Percentiles rank a stretch among this genome's conserved stretches.
Evolutionary conservation across 1,140 invertebrate species (phyloP).

Genomic region (Bombus pascuorum): DNA sequence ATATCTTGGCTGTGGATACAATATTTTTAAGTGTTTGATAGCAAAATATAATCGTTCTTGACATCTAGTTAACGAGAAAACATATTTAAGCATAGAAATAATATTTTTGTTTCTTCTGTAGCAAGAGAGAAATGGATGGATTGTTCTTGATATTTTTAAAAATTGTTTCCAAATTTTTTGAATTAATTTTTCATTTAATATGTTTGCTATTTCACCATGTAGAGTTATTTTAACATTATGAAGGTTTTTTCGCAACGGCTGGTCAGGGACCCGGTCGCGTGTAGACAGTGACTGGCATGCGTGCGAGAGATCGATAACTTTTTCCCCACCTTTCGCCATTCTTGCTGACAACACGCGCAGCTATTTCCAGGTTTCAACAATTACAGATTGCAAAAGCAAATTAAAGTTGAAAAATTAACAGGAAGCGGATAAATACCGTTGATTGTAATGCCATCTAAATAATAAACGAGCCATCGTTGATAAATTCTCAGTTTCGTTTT

Average conservation of each 20-base stretch:
- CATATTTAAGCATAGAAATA: too few relatives aligned
- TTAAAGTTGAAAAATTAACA: background rate
- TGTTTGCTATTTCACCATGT: background rate
- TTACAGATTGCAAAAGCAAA: background rate
- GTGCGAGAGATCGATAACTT: slow-evolving; percentile 59
- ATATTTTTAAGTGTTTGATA: too few relatives aligned
- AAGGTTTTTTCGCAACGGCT: background rate
- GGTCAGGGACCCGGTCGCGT: slow-evolving; percentile 24
- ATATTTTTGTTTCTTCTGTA: too few relatives aligned
- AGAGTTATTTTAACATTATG: background rate
- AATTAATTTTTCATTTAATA: background rate
- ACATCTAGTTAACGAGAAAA: too few relatives aligned
- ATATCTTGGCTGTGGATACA: too few relatives aligned
- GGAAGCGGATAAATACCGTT: too few relatives aligned
- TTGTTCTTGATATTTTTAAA: background rate
- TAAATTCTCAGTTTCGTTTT: background rate
- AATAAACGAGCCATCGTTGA: background rate
- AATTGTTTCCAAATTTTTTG: background rate
- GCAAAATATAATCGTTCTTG: too few relatives aligned
- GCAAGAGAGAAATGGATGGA: too few relatives aligned
- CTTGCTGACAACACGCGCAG: slow-evolving; percentile 3
- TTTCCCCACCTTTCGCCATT: slow-evolving; percentile 21
- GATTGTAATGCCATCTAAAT: background rate
- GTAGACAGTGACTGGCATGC: slow-evolving; percentile 47
- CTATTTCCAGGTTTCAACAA: slow-evolving; percentile 14